Evolutionary conservation across 1,140 invertebrate genomes (phyloP).

Genomic region (Drosophila tsacasi): DNA sequence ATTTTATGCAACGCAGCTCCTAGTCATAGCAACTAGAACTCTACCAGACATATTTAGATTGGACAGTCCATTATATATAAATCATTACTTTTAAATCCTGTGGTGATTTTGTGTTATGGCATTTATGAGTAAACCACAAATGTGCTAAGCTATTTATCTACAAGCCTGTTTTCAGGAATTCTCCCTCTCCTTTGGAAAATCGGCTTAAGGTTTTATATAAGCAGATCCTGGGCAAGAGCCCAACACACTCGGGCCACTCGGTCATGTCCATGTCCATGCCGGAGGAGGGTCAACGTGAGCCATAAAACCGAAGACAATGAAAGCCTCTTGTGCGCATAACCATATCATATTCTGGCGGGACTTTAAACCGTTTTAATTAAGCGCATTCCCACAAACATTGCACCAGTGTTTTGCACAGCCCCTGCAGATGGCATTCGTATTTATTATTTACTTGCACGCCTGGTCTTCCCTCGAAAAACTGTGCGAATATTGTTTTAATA

Average conservation of each 20-base stretch:
- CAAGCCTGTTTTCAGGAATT: background rate
- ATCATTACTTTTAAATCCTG: background rate
- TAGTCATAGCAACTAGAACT: background rate
- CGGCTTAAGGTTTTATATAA: constrained; percentile 13
- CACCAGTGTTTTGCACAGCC: constrained; percentile 34
- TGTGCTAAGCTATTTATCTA: constrained; percentile 10
- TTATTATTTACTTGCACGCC: constrained; percentile 52
- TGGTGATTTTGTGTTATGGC: background rate
- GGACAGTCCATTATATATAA: background rate
- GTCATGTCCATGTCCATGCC: constrained; percentile 26
- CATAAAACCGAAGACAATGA: constrained; percentile 22
- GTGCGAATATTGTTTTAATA: constrained; percentile 56
- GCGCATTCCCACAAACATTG: constrained; percentile 23
- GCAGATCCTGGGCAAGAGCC: background rate
- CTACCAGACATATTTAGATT: no score
- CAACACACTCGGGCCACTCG: background rate
- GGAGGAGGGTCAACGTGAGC: constrained; percentile 6
- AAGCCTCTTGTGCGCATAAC: background rate
- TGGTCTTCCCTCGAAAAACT: background rate
- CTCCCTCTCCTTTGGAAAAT: background rate
- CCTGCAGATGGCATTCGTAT: constrained; percentile 38
- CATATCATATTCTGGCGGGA: background rate
- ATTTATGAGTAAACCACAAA: background rate
- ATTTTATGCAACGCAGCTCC: no score
- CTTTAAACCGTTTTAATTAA: constrained; percentile 67